Evolutionary conservation across 2,888 invertebrate genomes (phyloP), one percentile per base, ranked within the genome.

Genomic region (Drosophila subquinaria): DNA sequence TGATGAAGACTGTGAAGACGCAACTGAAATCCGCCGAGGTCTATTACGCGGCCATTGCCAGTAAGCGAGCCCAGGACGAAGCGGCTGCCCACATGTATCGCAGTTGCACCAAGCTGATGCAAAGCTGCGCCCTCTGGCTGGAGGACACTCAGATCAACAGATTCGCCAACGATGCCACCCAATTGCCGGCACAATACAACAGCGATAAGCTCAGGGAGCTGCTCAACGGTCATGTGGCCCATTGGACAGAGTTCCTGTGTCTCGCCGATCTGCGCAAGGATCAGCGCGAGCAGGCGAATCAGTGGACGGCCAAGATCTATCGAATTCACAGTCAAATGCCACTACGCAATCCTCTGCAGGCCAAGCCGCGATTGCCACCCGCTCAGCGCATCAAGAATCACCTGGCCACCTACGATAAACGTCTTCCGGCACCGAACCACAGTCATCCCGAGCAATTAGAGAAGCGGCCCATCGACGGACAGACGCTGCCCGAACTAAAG

Each of bases 141-240:
- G 96, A 97, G 90, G 97, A 97, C 87, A 95, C 96, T 0, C 93
- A 95, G 67, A 93, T 97, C 2, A 96, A 96, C 90, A 95, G 95
- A 84, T 83, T 92, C 13, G 68, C 89, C 5, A 87, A 78, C 23
- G 88, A 92, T 64, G 83, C 91, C n/a, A 72, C 82, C 3, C 90
- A 95, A 38, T 92, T 97, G 43, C 96, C 97, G 9, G 95, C 95
- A 0, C 95, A 96, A 82, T 97, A 96, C 89, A 95, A 95, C 91
- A 94, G 95, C 6, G 94, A 94, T 63, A 94, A 95, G 76, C 92
- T 97, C 50, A 91, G 94, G 1, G 92, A 94, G 36, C 94, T 97
- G 40, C 93, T 96, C 63, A 94, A 94, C 88, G 95, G 94, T 4
- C 94, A 94, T 88, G 36, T 81, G 94, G 94, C 91, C 91, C 95